Evolutionary conservation across 1,140 invertebrate genomes (phyloP).

Genomic region (Caenorhabditis elegans): WBcel235 BX284605.5:9601001-9601500

Average conservation of each 20-base stretch:
- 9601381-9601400: not conserved
- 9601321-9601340: not conserved
- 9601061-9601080: not conserved
- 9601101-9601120: not conserved
- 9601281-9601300: not conserved
- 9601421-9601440: not conserved
- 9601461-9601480: not conserved
- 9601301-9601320: not conserved
- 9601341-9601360: not conserved
- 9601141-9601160: no score
- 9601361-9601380: not conserved
- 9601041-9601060: not conserved
- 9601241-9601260: not conserved
- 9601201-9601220: not conserved
- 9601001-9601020: not conserved
- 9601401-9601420: not conserved
- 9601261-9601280: no score
- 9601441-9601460: not conserved
- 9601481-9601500: not conserved
- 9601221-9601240: not conserved
- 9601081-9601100: not conserved
- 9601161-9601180: conserved; percentile 6
- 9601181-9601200: not conserved
- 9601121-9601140: not conserved
- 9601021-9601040: no score